Percentiles rank a stretch among this genome's conserved stretches.
Evolutionary conservation across 2,113 vertebrate genomes (phyloP).

Genomic region (Paramormyrops kingsleyae): DNA sequence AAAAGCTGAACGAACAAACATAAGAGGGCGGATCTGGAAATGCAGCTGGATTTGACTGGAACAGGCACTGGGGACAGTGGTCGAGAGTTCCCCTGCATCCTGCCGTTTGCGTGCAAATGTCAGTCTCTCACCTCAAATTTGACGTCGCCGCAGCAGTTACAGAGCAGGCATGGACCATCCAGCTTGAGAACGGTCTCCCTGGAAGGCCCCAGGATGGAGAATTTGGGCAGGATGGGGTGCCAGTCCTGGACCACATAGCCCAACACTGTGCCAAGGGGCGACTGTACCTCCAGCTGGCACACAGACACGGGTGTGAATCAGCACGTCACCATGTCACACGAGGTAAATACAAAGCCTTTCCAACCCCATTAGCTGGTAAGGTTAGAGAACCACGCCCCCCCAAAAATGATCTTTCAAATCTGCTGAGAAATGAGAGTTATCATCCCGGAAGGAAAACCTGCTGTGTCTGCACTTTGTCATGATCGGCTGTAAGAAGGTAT

Average conservation of each 20-base stretch:
- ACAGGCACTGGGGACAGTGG: too few species aligned
- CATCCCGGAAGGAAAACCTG: background rate
- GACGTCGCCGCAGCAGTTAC: slow-evolving; percentile 77
- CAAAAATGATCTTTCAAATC: background rate
- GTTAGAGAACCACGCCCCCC: background rate
- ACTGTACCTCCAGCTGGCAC: slow-evolving; percentile 77
- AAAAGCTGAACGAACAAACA: background rate
- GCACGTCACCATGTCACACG: background rate
- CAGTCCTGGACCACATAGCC: slow-evolving; percentile 78
- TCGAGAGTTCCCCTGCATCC: background rate
- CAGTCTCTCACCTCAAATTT: slow-evolving; percentile 71
- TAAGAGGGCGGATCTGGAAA: background rate
- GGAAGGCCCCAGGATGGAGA: slow-evolving; percentile 72
- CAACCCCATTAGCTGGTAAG: background rate
- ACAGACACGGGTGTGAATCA: background rate
- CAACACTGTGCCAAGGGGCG: slow-evolving; percentile 74
- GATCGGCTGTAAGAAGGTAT: background rate
- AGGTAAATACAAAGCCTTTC: background rate
- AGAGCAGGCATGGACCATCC: slow-evolving; percentile 77
- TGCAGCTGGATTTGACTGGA: too few species aligned
- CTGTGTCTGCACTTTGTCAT: background rate
- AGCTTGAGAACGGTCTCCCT: slow-evolving; percentile 68
- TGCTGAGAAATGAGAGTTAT: background rate
- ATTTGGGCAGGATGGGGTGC: slow-evolving; percentile 73
- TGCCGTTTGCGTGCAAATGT: background rate